phyloP scores from a whole-genome alignment of 2,113 vertebrate genomes.

The Climacteris rufus region DNA sequence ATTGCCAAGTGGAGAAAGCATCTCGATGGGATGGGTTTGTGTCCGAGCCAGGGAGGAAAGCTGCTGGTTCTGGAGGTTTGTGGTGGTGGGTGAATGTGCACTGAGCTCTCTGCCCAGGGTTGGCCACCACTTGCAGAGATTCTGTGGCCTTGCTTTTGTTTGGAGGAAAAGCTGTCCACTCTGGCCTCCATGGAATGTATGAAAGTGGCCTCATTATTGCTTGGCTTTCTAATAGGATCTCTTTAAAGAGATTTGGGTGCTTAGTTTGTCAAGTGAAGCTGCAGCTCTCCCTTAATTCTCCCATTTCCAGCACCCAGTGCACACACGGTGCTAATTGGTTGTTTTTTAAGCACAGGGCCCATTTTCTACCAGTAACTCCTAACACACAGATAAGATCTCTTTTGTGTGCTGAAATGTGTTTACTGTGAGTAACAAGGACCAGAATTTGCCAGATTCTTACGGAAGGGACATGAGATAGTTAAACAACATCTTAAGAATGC shows the following conservation, averaged over 20 bases:
- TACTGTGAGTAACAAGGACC: not conserved
- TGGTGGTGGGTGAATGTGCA: not conserved
- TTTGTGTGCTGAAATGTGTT: not conserved
- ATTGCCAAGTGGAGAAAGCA: not conserved
- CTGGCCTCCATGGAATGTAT: not conserved
- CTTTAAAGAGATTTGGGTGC: not conserved
- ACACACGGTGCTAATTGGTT: not conserved
- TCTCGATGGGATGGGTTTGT: not conserved
- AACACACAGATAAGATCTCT: not conserved
- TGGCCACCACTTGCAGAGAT: not conserved
- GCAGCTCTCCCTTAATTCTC: not conserved
- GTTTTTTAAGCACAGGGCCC: not conserved
- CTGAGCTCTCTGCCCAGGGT: not conserved
- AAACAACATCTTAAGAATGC: not conserved
- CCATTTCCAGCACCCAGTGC: not conserved
- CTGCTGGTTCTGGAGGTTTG: not conserved
- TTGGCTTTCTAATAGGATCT: not conserved
- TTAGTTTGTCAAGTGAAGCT: not conserved
- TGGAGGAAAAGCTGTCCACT: not conserved
- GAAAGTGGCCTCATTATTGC: not conserved
- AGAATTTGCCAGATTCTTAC: not conserved
- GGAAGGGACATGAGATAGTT: not conserved
- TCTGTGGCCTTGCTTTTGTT: not conserved
- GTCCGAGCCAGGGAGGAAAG: not conserved
- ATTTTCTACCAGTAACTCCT: not conserved